phyloP scores from a whole-genome alignment of 1,140 invertebrate genomes.

The Onthophagus taurus region DNA sequence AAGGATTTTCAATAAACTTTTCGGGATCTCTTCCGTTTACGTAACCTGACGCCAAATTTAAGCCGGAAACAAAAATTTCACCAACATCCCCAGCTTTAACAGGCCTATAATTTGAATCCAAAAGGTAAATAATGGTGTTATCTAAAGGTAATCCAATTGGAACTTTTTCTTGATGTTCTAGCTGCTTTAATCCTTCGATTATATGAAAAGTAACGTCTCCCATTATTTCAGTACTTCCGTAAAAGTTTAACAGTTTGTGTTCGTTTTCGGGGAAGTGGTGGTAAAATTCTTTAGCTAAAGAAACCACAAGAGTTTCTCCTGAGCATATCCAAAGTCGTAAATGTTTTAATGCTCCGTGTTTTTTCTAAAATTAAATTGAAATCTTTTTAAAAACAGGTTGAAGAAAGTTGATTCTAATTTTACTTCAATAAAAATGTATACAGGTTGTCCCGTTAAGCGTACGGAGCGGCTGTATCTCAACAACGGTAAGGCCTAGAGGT shows the following conservation, averaged over 20 bases:
- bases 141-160: conserved; percentile 69
- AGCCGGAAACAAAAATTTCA: conserved; percentile 68
- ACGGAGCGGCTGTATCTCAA: too few species aligned
- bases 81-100: conserved; percentile 62
- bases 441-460: too few species aligned
- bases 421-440: too few species aligned
- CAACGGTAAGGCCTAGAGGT: too few species aligned
- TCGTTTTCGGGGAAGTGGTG: conserved; percentile 49
- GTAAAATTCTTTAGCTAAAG: conserved; percentile 64
- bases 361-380: conserved; percentile 26
- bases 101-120: conserved; percentile 59
- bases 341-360: conserved; percentile 36
- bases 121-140: conserved; percentile 69
- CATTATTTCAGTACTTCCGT: conserved; percentile 83
- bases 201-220: conserved; percentile 66
- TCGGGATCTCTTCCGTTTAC: conserved; percentile 61
- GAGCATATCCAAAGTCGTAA: conserved; percentile 75
- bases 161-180: conserved; percentile 55
- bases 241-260: conserved; percentile 71
- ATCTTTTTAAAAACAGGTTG: too few species aligned
- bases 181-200: conserved; percentile 42
- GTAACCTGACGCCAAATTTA: conserved; percentile 70
- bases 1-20: conserved; percentile 63
- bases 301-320: conserved; percentile 60
- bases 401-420: too few species aligned